Conservation (phyloP, 2,113 vertebrate species). For the Candoia aspera region DNA sequence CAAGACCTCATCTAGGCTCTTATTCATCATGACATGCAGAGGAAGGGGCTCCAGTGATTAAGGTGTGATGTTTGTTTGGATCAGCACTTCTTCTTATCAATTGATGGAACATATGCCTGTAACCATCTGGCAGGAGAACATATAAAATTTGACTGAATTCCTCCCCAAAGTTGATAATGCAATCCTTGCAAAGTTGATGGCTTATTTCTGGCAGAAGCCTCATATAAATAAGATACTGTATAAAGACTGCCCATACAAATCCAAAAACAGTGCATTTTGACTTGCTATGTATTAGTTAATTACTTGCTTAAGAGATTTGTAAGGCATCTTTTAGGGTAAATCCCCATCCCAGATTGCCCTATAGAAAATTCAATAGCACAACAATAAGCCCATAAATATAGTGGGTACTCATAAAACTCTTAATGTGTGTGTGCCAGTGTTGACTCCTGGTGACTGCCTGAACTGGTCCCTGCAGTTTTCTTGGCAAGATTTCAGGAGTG, state of each 20-base stretch:
- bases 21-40: neutral
- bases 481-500: neutral
- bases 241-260: neutral
- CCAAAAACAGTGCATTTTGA: neutral
- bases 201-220: neutral
- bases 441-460: neutral
- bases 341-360: no score
- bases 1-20: neutral
- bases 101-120: no score
- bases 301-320: no score
- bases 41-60: neutral
- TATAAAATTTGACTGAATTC: neutral
- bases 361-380: neutral
- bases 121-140: neutral
- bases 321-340: no score
- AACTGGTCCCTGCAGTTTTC: neutral
- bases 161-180: neutral
- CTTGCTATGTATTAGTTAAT: no score
- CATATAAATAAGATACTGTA: neutral
- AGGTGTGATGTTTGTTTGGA: neutral
- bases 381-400: neutral
- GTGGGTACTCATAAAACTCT: neutral
- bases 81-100: neutral
- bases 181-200: neutral
- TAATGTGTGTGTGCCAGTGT: neutral